phyloP scores from a whole-genome alignment of 2,888 invertebrate genomes.

The Thyatira batis region DNA sequence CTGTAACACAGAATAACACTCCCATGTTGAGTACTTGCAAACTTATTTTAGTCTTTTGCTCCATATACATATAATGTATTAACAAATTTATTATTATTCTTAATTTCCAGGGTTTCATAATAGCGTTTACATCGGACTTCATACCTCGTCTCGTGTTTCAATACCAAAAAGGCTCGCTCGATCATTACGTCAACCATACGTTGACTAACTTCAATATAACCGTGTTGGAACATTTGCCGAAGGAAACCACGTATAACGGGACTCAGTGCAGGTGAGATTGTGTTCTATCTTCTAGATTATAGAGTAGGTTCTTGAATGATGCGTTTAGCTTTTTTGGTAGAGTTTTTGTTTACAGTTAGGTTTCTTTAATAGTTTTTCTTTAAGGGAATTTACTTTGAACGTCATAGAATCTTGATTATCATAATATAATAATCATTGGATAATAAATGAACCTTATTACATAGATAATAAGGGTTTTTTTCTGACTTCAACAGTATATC shows the following conservation, averaged over 20 bases:
- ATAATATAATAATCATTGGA: too few species aligned
- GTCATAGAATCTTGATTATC: too few species aligned
- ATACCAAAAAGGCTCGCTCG: conserved; percentile 83
- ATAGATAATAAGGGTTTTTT: too few species aligned
- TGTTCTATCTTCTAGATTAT: conserved; percentile 1
- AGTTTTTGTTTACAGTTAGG: too few species aligned
- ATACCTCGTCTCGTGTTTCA: conserved; percentile 94
- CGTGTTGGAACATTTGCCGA: conserved; percentile 81
- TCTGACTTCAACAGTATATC: too few species aligned
- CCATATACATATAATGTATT: too few species aligned
- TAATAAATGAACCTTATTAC: too few species aligned
- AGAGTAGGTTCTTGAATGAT: not conserved
- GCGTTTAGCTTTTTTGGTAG: too few species aligned
- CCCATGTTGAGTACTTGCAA: not conserved
- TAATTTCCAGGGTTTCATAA: conserved; percentile 92
- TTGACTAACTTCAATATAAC: conserved; percentile 87
- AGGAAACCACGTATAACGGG: conserved; percentile 67
- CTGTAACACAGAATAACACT: too few species aligned
- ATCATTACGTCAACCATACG: conserved; percentile 91
- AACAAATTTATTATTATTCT: not conserved
- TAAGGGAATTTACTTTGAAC: too few species aligned
- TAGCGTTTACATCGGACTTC: conserved; percentile 98
- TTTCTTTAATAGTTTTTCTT: too few species aligned
- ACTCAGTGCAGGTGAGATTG: conserved; percentile 83
- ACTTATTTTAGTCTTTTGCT: too few species aligned